These are phyloP conservation scores for Drosophila tristis DNA, from an alignment of 1,140 invertebrate genomes.

Conservation along the genomic window DNA sequence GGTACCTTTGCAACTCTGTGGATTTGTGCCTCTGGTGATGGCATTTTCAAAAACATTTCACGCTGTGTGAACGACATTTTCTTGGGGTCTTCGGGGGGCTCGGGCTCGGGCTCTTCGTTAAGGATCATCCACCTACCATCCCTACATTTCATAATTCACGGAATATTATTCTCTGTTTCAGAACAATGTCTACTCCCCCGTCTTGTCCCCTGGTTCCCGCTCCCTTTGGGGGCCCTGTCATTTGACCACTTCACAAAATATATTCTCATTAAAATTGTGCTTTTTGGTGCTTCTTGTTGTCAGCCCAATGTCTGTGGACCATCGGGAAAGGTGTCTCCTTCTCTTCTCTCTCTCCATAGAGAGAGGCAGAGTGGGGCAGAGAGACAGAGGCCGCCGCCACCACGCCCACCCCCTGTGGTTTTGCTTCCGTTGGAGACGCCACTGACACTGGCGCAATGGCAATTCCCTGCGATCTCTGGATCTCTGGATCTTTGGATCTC, in stretches of 20 bases:
- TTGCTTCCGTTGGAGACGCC: conserved; percentile 83
- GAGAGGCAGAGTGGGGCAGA: not conserved
- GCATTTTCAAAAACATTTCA: conserved; percentile 63
- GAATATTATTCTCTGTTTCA: conserved; percentile 69
- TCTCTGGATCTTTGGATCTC: not conserved
- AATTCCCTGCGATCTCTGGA: conserved; percentile 18
- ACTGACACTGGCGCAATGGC: conserved; percentile 34
- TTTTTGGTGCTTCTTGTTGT: conserved; percentile 75
- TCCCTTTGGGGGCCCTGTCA: conserved; percentile 47
- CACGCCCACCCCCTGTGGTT: conserved; percentile 79
- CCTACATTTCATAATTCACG: conserved; percentile 79
- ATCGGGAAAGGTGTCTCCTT: conserved; percentile 45
- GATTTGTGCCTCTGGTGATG: conserved; percentile 30
- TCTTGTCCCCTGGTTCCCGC: not conserved
- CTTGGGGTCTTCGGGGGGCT: conserved; percentile 31
- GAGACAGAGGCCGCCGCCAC: conserved; percentile 37
- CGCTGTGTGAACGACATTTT: conserved; percentile 83
- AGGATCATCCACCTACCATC: conserved; percentile 49
- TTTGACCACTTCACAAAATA: conserved; percentile 72
- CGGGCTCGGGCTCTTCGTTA: conserved; percentile 38
- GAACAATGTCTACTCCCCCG: conserved; percentile 59
- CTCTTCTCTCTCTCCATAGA: not conserved
- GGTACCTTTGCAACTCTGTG: conserved; percentile 9
- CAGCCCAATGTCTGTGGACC: conserved; percentile 35
- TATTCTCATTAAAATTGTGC: conserved; percentile 83